Base-by-base conservation (phyloP, 1,140 invertebrate species). In the Drosophila leontia region DNA sequence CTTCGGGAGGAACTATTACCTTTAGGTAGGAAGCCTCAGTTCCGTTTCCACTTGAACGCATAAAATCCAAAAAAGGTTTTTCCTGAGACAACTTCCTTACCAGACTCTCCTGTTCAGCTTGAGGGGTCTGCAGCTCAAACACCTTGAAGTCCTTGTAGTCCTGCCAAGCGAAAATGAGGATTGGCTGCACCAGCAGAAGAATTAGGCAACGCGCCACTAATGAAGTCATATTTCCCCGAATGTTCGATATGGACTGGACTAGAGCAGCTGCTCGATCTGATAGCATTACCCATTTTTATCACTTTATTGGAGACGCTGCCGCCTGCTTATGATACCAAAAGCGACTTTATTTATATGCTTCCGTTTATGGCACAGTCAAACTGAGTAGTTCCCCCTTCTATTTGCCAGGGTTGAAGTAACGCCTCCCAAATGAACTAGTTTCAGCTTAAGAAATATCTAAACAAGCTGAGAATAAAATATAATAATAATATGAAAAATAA, bases 1-100 rank as follows among this genome's bases (percentile, higher is more conserved):
- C 23, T n/a, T 74, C 42, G 0, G 93, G 92, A 8, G 92, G 70
- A 47, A 94, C 85, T 75, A 94, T 79, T 7, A 94, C 78, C 8
- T 70, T 50, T 0, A 59, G 39, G 44, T 11, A 11, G 5, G n/a
- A 47, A 12, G 48, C 75, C 0, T 44, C 65, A 65, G 75, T 84
- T 1, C 32, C 7, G n/a, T 34, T 53, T 1, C 55, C 35, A 9
- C 26, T 47, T 39, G 41, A 9, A 2, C 35, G 64, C 3, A 82
- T 19, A 34, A 86, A 75, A 45, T 91, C 86, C 79, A 65, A 80
- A 9, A 53, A 39, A 0, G 77, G 58, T 2, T 79, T 57, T 32
- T 71, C 48, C n/a, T 15, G 42, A 0, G 61, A 51, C 42, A 65
- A 42, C 12, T 70, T 53, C 4, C 34, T 47, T 47, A 86, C 17